A percentile compares a stretch with the other conserved stretches of the same genome.
phyloP scores from a whole-genome alignment of 2,888 invertebrate species.

The Augiades crinisus region DNA sequence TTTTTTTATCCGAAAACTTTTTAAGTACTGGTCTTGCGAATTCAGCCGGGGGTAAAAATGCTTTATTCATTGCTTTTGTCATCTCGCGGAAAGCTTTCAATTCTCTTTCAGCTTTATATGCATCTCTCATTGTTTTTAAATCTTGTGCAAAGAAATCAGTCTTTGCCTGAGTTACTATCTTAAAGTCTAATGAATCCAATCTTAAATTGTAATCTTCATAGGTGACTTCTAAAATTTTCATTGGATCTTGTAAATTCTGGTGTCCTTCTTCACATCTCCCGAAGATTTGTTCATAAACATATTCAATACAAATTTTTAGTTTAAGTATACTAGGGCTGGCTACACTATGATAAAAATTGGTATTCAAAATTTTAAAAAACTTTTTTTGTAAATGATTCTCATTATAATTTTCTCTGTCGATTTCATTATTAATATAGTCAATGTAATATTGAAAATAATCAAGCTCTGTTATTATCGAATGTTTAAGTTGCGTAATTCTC shows the following conservation, averaged over 20 bases:
- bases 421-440: conserved; percentile 57
- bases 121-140: conserved; percentile 67
- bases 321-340: conserved; percentile 65
- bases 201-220: conserved; percentile 71
- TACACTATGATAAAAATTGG: conserved; percentile 64
- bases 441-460: conserved; percentile 74
- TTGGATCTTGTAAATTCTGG: conserved; percentile 63
- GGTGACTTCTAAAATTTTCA: conserved; percentile 72
- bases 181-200: conserved; percentile 67
- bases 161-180: conserved; percentile 65
- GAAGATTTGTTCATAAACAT: conserved; percentile 70
- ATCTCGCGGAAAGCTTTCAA: conserved; percentile 65
- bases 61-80: conserved; percentile 72
- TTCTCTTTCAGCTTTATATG: conserved; percentile 65
- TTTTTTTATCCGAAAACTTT: conserved; percentile 62
- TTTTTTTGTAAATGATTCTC: conserved; percentile 63
- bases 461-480: conserved; percentile 56
- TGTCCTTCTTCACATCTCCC: conserved; percentile 76
- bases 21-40: conserved; percentile 53
- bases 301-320: conserved; percentile 72
- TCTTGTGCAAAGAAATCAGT: conserved; percentile 69
- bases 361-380: conserved; percentile 66
- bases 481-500: conserved; percentile 58
- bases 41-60: conserved; percentile 62
- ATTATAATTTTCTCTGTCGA: conserved; percentile 59